Evolutionary conservation across 2,113 vertebrate genomes (phyloP), one percentile per base, ranked within the genome.

Genomic region (Cygnus atratus): DNA sequence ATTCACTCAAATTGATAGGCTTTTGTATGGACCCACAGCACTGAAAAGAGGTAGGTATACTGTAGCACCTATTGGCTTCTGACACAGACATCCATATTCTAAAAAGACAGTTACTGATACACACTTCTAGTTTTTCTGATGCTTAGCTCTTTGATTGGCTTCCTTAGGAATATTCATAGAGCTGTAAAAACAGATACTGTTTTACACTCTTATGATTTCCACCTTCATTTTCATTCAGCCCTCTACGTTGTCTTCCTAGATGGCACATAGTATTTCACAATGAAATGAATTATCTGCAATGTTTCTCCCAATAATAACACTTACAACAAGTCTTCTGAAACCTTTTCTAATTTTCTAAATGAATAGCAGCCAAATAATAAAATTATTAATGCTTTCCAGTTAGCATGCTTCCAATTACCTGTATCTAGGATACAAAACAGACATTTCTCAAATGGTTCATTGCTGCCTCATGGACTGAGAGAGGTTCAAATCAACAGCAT

Each of bases 131-230:
- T 26, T 84, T 25, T 83, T 65, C 59, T 57, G 26, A 55, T 74
- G 31, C 13, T 35, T 28, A 65, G 39, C 14, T 88, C 33, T 62
- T 73, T 48, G 44, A 80, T 31, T 65, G 77, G 31, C 59, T 65
- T 65, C 41, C 19, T 88, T 11, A 71, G 48, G n/a, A 68, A 44
- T 20, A 55, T 7, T 19, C n/a, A 21, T 1, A 1, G 4, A 91
- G 10, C 41, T 35, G 73, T 26, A 70, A 84, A 33, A 41, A 3
- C 14, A 54, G 15, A 41, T 3, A 11, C 24, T 57, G 65, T 43
- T 55, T 35, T 0, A 50, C 3, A 11, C 24, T 57, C 59, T 43
- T 43, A 37, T 0, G 0, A 67, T 13, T 61, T 57, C 41, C 44
- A 83, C 52, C n/a, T 61, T 61, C 14, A 25, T 33, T 74, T 88